These are phyloP conservation scores for Scarus forsteni DNA, from an alignment of 2,797 vertebrate species.

Conservation along the genomic window DNA sequence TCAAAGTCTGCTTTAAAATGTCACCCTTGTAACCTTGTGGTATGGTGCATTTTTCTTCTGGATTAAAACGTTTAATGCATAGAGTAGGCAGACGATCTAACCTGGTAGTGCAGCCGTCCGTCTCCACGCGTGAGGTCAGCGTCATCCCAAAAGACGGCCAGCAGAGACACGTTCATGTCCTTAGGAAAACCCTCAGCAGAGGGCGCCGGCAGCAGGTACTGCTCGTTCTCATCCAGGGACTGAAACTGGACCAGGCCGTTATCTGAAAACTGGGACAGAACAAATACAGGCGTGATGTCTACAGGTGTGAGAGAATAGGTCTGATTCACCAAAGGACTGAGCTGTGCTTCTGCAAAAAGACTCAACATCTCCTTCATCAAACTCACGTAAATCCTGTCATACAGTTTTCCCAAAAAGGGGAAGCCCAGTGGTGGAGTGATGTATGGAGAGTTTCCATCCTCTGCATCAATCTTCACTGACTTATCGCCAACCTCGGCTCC, in stretches of 20 bases:
- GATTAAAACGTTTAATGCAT: too few relatives aligned
- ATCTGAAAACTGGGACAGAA: slow-evolving; percentile 85
- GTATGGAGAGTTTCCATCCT: slow-evolving; percentile 87
- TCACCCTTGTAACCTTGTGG: too few relatives aligned
- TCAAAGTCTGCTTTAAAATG: too few relatives aligned
- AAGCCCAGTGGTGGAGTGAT: slow-evolving; percentile 82
- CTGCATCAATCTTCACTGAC: slow-evolving; percentile 59
- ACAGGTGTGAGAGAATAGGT: neutral
- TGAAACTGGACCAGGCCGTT: slow-evolving; percentile 89
- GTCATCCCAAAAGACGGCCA: slow-evolving; percentile 90
- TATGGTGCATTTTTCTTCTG: too few relatives aligned
- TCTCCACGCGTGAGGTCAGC: slow-evolving; percentile 83
- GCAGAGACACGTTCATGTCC: slow-evolving; percentile 75
- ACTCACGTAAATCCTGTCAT: slow-evolving; percentile 86
- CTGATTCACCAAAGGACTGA: neutral
- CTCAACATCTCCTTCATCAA: neutral
- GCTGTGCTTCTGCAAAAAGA: too few relatives aligned
- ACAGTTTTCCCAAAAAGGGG: slow-evolving; percentile 83
- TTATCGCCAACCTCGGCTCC: slow-evolving; percentile 83
- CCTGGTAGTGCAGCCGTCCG: slow-evolving; percentile 85
- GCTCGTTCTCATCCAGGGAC: slow-evolving; percentile 79
- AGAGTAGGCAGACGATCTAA: slow-evolving; percentile 34
- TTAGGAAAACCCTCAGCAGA: slow-evolving; percentile 76
- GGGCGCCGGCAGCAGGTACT: slow-evolving; percentile 82
- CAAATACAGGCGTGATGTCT: slow-evolving; percentile 7